These are phyloP conservation scores for Neuroterus valhalla DNA, from an alignment of 1,140 invertebrate genomes.

Conservation along the genomic window DNA sequence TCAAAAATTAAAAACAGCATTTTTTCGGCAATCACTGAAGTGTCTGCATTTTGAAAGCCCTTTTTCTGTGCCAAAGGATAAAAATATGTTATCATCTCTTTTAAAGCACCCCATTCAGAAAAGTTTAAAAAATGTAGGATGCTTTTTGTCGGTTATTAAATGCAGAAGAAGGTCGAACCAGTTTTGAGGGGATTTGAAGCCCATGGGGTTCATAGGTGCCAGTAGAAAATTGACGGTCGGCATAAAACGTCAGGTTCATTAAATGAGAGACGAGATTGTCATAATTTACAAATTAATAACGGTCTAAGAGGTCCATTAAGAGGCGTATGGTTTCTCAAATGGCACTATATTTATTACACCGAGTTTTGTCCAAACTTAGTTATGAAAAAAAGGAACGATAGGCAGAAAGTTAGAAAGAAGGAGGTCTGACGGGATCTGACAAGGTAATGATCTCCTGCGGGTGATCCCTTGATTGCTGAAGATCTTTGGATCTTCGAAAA, in stretches of 20 bases:
- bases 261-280: slow-evolving; percentile 67
- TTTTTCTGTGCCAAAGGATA: no score
- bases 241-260: slow-evolving; percentile 67
- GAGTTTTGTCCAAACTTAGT: slow-evolving; percentile 49
- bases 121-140: no score
- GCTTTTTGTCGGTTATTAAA: no score
- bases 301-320: slow-evolving; percentile 68
- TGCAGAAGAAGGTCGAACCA: no score
- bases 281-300: slow-evolving; percentile 74
- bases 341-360: slow-evolving; percentile 67
- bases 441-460: slow-evolving; percentile 30
- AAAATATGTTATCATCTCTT: no score
- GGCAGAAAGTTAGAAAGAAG: slow-evolving; percentile 21
- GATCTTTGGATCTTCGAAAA: slow-evolving; percentile 27
- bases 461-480: slow-evolving; percentile 33
- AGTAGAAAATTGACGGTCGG: slow-evolving; percentile 59
- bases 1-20: no score
- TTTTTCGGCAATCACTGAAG: no score
- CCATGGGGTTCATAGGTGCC: slow-evolving; percentile 32
- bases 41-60: no score
- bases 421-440: slow-evolving; percentile 33
- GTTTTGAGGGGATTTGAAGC: no score
- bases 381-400: slow-evolving; percentile 36
- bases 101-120: no score
- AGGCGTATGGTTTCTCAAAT: slow-evolving; percentile 64